A percentile compares a stretch with the other conserved stretches of the same genome.
These are phyloP conservation scores for Acanthopleura granulata DNA, from an alignment of 2,888 invertebrate genomes.

Conservation along the genomic window DNA sequence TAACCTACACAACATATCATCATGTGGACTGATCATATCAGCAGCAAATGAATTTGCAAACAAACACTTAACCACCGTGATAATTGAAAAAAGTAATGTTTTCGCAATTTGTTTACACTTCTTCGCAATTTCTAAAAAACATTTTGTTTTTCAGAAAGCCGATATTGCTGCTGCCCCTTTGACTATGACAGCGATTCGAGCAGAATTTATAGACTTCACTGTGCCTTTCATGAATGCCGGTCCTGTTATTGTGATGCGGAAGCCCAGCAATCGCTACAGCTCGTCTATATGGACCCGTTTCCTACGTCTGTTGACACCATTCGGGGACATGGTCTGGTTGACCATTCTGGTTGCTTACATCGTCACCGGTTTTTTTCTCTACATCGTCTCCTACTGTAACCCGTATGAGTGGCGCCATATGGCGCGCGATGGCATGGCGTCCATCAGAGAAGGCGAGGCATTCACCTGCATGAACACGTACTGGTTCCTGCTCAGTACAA, in stretches of 20 bases:
- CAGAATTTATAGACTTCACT: conserved; percentile 45
- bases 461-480: conserved; percentile 59
- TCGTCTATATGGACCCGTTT: conserved; percentile 34
- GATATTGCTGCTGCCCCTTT: conserved; percentile 50
- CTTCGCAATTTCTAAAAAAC: not conserved
- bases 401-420: conserved; percentile 59
- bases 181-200: conserved; percentile 41
- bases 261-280: conserved; percentile 35
- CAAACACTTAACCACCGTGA: not conserved
- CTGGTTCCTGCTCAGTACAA: conserved; percentile 53
- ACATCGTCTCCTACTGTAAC: conserved; percentile 53
- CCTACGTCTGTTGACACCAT: conserved; percentile 41
- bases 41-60: not conserved
- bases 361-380: conserved; percentile 49
- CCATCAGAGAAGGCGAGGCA: conserved; percentile 53
- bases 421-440: conserved; percentile 51
- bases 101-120: not conserved
- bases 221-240: conserved; percentile 46
- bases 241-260: conserved; percentile 45
- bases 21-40: too few relatives aligned
- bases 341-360: conserved; percentile 48
- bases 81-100: not conserved
- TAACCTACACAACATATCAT: too few relatives aligned
- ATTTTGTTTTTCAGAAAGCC: conserved; percentile 40
- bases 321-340: conserved; percentile 54